Evolutionary conservation across 1,140 invertebrate species (phyloP), one percentile per base, ranked within the genome.

Genomic region (Whitmania pigra): DNA sequence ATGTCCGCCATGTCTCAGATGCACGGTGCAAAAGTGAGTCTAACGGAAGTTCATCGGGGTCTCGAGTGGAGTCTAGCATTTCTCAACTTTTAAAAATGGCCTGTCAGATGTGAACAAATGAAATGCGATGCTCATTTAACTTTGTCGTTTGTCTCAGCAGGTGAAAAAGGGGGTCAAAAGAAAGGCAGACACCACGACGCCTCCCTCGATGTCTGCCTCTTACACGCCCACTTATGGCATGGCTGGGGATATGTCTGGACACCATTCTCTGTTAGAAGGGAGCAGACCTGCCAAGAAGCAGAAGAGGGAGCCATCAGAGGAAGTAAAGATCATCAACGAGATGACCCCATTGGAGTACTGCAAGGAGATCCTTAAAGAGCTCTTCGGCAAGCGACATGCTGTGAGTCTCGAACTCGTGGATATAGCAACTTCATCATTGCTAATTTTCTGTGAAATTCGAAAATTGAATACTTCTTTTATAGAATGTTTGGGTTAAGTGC

Each of bases 121-220:
- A 49, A 49, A 7, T 49, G 43, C 13, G 43, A 0, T 49, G 43
- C 43, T 49, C 9, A 49, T 13, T 49, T 17, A 49, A 49, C 43
- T 49, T 49, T 49, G 0, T 15, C 43, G 43, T 49, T 49, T 49
- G 43, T 1, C 9, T 15, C 20, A 53, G 20, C 74, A 80, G 79
- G 77, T 76, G 49, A 94, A 94, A 86, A 95, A 96, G 83, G 94
- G 94, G 40, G 92, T 98, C 74, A 99, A 98, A 83, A 89, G 95
- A 87, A 97, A 98, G 89, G 95, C 94, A 74, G 95, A 98, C 82
- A 95, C 93, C 55, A 96, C 93, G 22, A 94, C 92, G 63, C 82
- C 82, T 25, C 74, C 76, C 53, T 74, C 49, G 6, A 49, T 49
- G 25, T 49, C 67, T 31, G 72, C 67, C 29, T 25, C 53, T 29